phyloP scores from a whole-genome alignment of 2,888 invertebrate species.

The Petrolisthes cinctipes region DNA sequence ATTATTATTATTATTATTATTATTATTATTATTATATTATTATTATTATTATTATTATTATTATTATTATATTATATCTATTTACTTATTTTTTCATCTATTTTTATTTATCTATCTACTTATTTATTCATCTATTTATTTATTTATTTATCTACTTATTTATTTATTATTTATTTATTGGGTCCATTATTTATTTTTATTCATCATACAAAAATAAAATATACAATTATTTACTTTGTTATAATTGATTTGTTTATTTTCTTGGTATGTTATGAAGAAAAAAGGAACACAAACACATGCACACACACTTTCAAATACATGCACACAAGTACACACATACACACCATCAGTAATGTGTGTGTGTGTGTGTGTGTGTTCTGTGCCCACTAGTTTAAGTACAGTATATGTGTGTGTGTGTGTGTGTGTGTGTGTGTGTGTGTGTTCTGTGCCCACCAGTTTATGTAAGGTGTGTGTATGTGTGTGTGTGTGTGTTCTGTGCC shows the following conservation, averaged over 20 bases:
- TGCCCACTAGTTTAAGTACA: no score
- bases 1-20: neutral
- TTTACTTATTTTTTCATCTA: no score
- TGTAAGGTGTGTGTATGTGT: neutral
- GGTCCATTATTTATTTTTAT: no score
- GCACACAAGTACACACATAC: conserved; percentile 19
- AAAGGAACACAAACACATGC: neutral
- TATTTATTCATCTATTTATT: neutral
- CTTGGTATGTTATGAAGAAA: neutral
- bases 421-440: no score
- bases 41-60: neutral
- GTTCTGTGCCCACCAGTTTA: no score
- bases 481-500: neutral
- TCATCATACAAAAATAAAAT: no score
- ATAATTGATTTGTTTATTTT: neutral
- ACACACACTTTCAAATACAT: conserved; percentile 1
- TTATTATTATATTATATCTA: neutral
- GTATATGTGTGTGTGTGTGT: no score
- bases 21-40: neutral
- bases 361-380: neutral
- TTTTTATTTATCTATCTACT: neutral
- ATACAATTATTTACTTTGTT: no score
- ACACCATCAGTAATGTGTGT: neutral
- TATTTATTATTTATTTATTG: neutral
- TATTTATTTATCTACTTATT: neutral